Evolutionary conservation across 2,113 vertebrate genomes (phyloP), one percentile per base, ranked within the genome.

Genomic region (Holacanthus passer): DNA sequence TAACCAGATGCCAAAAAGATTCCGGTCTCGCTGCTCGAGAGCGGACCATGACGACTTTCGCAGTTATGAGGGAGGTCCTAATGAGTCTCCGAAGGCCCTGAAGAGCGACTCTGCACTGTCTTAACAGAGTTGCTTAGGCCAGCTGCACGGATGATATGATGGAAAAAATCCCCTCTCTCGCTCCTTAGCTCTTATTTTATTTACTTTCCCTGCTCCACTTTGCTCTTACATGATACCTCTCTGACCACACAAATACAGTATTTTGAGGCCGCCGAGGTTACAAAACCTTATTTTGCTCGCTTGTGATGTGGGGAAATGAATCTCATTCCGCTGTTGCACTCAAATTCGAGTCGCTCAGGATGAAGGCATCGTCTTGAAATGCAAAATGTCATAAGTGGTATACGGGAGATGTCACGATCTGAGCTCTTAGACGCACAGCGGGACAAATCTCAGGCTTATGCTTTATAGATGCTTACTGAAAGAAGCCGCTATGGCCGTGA

Each of bases 31-130:
- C 71, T 31, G 87, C 85, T 87, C 50, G 82, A 69, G 77, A 87
- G 60, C 11, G 1, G 75, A 88, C 81, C 88, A 37, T 86, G 87
- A 80, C 65, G 24, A 52, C 50, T 72, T 80, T 82, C 80, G 78
- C 79, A 72, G 79, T 77, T 86, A 79, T 47, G 75, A 85, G 84
- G 72, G 79, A 83, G 77, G 59, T 73, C 53, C 83, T 92, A 91
- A 92, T 73, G 88, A 89, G 89, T 73, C 89, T 90, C 87, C 4
- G 66, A 79, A 82, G 88, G 59, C 50, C 65, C 63, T 22, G 72
- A 79, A 81, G 50, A 81, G 80, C 14, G 82, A 81, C 74, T 79
- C 59, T 16, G 8, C 29, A 41, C 58, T 52, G 77, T 74, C 39
- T 82, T 79, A 65, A 83, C 64, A 73, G 56, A 87, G 70, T 74